Percentiles rank a stretch among this genome's conserved stretches.
phyloP scores from a whole-genome alignment of 2,888 invertebrate species.

The Rhaphigaster nebulosa region DNA sequence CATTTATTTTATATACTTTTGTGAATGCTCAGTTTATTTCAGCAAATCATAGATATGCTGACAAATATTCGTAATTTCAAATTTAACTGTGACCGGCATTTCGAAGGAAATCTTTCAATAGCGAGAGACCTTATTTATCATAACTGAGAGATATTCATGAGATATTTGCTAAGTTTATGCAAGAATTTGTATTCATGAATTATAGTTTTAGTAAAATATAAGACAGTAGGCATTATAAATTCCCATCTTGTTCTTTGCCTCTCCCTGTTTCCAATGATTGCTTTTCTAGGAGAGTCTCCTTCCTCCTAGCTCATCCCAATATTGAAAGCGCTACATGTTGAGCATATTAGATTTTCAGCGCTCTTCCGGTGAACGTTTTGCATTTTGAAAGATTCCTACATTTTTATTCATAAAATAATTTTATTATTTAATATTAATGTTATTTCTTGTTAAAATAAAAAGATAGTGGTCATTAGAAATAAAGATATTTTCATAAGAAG shows the following conservation, averaged over 20 bases:
- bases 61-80: too few relatives aligned
- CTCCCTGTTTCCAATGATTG: conserved; percentile 26
- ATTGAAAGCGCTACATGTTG: conserved; percentile 39
- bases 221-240: conserved; percentile 24
- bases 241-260: neutral
- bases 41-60: too few relatives aligned
- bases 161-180: neutral
- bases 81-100: too few relatives aligned
- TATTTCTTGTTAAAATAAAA: too few relatives aligned
- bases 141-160: neutral
- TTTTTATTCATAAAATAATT: neutral
- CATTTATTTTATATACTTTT: too few relatives aligned
- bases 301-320: conserved; percentile 31
- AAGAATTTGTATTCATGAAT: conserved; percentile 32
- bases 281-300: neutral
- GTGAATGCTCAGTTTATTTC: too few relatives aligned
- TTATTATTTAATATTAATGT: neutral
- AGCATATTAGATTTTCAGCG: conserved; percentile 24
- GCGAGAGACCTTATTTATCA: too few relatives aligned
- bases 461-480: too few relatives aligned
- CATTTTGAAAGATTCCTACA: conserved; percentile 1
- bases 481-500: too few relatives aligned
- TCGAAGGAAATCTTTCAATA: too few relatives aligned
- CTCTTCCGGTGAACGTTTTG: neutral
- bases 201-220: conserved; percentile 35